Conservation (phyloP, 2,888 invertebrate genomes). For the Ptychoptera contaminata region DNA sequence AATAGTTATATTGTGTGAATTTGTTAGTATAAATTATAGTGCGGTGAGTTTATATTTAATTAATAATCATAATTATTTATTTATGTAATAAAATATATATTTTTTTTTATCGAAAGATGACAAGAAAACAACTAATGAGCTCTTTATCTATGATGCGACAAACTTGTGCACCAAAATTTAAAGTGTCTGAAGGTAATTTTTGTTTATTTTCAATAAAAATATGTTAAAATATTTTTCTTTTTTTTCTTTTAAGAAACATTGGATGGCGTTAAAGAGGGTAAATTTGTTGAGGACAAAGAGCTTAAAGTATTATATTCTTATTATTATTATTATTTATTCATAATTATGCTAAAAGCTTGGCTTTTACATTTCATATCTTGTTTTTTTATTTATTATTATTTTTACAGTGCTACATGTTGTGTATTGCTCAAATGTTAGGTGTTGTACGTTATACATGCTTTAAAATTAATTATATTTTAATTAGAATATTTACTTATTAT, state of each 20-base stretch:
- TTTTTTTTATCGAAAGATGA: constrained; percentile 10
- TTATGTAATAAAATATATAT: background rate
- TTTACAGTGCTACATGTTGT: constrained; percentile 22
- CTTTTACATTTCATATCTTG: constrained; percentile 1
- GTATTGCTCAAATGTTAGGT: constrained; percentile 24
- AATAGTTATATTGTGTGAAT: background rate
- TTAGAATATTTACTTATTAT: no score
- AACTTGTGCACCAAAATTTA: constrained; percentile 23
- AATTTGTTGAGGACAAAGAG: constrained; percentile 19
- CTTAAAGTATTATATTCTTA: constrained; percentile 17
- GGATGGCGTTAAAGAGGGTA: constrained; percentile 20
- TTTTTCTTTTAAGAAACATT: constrained; percentile 13
- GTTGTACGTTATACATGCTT: constrained; percentile 15
- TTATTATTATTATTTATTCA: background rate
- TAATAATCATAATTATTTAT: no score
- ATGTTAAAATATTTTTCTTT: background rate
- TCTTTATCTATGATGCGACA: constrained; percentile 26
- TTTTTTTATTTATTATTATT: constrained; percentile 1
- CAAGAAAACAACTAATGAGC: constrained; percentile 24
- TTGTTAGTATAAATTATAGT: background rate
- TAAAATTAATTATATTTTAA: no score
- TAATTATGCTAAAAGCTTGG: background rate
- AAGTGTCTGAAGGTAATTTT: constrained; percentile 13
- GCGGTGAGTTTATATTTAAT: background rate
- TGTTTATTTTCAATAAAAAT: background rate